Evolutionary conservation across 2,888 invertebrate species (phyloP).

Genomic region (Drymonia ruficornis): DNA sequence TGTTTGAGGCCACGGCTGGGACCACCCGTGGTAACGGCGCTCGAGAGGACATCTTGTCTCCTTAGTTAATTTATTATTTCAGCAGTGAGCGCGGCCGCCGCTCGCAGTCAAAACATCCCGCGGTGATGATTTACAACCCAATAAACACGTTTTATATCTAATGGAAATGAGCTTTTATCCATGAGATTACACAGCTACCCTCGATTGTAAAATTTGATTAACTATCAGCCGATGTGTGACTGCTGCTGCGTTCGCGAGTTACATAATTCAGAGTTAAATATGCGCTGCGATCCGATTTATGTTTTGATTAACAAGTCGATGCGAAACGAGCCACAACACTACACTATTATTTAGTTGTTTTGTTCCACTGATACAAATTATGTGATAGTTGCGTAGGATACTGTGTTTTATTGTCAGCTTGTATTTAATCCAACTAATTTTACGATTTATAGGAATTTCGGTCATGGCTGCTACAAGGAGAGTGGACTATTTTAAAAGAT

Average conservation of each 20-base stretch:
- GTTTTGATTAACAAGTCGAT: constrained; percentile 41
- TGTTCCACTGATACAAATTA: constrained; percentile 31
- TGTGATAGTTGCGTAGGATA: constrained; percentile 8
- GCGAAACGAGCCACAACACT: constrained; percentile 35
- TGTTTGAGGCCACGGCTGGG: constrained; percentile 46
- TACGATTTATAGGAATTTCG: too few relatives aligned
- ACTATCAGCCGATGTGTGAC: constrained; percentile 35
- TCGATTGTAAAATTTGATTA: constrained; percentile 63
- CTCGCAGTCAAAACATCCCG: constrained; percentile 79
- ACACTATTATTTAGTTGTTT: constrained; percentile 21
- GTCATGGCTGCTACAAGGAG: too few relatives aligned
- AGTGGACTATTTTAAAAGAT: too few relatives aligned
- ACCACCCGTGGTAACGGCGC: constrained; percentile 75
- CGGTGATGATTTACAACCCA: constrained; percentile 76
- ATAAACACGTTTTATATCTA: constrained; percentile 81
- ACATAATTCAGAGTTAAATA: constrained; percentile 39
- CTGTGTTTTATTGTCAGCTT: neutral
- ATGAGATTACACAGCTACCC: constrained; percentile 71
- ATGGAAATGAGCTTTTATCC: constrained; percentile 80
- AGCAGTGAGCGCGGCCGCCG: constrained; percentile 63
- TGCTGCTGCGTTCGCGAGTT: constrained; percentile 18
- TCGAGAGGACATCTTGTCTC: constrained; percentile 72
- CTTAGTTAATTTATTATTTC: constrained; percentile 81
- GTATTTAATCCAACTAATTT: too few relatives aligned
- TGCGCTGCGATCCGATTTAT: constrained; percentile 43